Conservation (phyloP, 1,140 invertebrate species). For the Octopus sinensis region DNA sequence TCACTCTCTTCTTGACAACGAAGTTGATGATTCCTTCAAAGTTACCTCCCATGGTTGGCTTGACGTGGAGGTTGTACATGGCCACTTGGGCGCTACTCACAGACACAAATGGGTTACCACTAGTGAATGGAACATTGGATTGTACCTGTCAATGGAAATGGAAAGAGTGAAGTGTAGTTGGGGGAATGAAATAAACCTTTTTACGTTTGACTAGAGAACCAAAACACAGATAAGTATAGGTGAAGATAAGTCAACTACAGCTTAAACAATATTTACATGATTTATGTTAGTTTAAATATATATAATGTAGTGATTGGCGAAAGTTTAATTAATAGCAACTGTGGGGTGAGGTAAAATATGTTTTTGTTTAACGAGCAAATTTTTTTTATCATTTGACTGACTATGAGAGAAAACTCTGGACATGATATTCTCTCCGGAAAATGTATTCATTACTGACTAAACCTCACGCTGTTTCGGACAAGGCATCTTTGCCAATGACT, state of each 20-base stretch:
- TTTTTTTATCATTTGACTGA: no score
- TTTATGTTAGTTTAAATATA: no score
- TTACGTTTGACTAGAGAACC: neutral
- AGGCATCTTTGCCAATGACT: no score
- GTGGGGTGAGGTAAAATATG: no score
- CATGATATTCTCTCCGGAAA: no score
- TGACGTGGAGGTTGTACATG: conserved; percentile 43
- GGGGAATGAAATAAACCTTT: neutral
- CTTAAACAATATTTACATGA: no score
- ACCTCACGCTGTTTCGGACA: no score
- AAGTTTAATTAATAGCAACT: no score
- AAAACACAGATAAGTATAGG: neutral
- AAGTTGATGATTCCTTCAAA: conserved; percentile 54
- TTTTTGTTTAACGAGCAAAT: no score
- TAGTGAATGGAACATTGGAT: conserved; percentile 50
- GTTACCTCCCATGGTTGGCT: conserved; percentile 44
- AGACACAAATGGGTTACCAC: conserved; percentile 43
- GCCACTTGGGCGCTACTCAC: conserved; percentile 47
- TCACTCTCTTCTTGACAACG: conserved; percentile 44
- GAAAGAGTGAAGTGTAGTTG: neutral
- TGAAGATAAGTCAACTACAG: neutral
- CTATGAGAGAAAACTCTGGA: no score
- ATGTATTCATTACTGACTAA: no score
- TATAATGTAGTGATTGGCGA: no score
- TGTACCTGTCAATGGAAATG: conserved; percentile 42